Evolutionary conservation across 2,888 invertebrate species (phyloP).

Genomic region (Malthinus seriepunctatus): DNA sequence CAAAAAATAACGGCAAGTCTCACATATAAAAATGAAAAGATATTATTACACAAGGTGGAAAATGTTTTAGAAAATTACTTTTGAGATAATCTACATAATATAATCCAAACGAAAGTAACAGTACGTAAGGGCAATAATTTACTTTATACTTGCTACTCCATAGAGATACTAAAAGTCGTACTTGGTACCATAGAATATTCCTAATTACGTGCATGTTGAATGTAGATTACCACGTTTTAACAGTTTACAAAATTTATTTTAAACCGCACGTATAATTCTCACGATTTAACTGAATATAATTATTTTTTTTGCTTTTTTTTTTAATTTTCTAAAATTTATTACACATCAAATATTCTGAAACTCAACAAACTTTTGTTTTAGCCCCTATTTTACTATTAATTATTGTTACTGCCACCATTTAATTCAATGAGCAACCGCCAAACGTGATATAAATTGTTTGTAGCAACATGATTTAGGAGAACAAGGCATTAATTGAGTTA

Average conservation of each 20-base stretch:
- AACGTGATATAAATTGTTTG: constrained; percentile 7
- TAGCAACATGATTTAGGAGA: constrained; percentile 5
- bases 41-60: background rate
- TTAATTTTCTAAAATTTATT: no score
- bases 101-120: background rate
- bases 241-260: constrained; percentile 1
- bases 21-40: background rate
- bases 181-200: constrained; percentile 7
- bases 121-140: background rate
- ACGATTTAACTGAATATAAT: background rate
- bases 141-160: background rate
- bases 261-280: background rate
- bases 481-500: constrained; percentile 10
- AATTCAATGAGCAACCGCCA: background rate
- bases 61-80: background rate
- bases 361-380: no score
- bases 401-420: background rate
- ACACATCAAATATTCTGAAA: no score
- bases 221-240: constrained; percentile 9
- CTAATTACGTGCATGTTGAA: constrained; percentile 15
- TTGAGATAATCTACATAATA: background rate
- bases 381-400: no score
- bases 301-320: no score
- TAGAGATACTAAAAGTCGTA: constrained; percentile 7
- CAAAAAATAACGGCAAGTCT: background rate